Conservation (phyloP, 2,113 vertebrate genomes). For the Poecile atricapillus region DNA sequence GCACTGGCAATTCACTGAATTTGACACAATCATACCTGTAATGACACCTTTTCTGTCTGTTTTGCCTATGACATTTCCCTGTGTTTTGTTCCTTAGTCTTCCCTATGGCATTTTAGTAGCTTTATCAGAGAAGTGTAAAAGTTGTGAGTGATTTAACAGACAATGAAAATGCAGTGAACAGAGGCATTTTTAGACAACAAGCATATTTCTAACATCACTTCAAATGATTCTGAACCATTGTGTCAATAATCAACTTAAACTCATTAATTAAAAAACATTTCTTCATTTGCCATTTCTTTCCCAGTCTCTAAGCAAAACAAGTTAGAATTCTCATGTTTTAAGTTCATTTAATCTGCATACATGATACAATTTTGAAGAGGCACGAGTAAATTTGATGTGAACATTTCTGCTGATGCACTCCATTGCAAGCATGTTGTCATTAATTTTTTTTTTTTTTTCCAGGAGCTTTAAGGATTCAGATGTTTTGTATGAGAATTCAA, state of each 20-base stretch:
- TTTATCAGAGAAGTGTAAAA: neutral
- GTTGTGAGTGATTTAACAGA: neutral
- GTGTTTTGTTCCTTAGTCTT: neutral
- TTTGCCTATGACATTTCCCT: neutral
- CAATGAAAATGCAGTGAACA: neutral
- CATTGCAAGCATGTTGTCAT: neutral
- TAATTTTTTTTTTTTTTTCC: neutral
- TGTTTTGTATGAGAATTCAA: neutral
- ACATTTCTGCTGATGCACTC: neutral
- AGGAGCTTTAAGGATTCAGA: neutral
- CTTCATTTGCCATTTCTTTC: neutral
- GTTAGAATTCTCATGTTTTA: neutral
- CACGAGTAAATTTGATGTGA: neutral
- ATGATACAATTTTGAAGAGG: neutral
- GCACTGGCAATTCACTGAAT: neutral
- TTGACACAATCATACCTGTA: accelerated
- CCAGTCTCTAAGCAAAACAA: neutral
- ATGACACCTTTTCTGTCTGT: neutral
- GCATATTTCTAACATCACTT: neutral
- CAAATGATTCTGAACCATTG: neutral
- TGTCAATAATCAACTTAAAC: neutral
- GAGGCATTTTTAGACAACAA: neutral
- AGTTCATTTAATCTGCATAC: neutral
- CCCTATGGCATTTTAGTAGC: neutral
- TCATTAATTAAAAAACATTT: neutral